These are phyloP conservation scores for Podabrus alpinus DNA, from an alignment of 2,888 invertebrate species.

Conservation along the genomic window DNA sequence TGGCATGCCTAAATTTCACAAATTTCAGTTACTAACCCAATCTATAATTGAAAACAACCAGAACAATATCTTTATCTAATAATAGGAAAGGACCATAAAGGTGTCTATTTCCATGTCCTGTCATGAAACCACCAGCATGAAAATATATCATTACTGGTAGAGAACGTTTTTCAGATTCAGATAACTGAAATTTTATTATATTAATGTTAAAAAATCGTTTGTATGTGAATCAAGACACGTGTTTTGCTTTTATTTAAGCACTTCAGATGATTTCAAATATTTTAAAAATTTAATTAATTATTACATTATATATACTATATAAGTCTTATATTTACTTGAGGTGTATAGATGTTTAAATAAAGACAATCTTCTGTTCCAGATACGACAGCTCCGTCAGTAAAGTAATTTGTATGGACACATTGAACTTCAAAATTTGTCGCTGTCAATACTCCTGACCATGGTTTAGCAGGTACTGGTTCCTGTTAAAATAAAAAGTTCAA, in stretches of 20 bases:
- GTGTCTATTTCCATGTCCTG: constrained; percentile 67
- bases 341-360: constrained; percentile 75
- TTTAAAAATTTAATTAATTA: no score
- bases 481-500: no score
- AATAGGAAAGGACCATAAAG: constrained; percentile 73
- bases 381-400: constrained; percentile 42
- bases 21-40: constrained; percentile 55
- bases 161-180: constrained; percentile 33
- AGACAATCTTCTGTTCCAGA: constrained; percentile 83
- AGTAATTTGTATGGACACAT: constrained; percentile 68
- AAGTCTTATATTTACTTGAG: no score
- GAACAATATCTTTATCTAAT: constrained; percentile 69
- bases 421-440: no score
- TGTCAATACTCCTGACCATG: no score
- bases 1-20: no score
- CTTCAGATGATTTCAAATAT: no score
- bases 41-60: constrained; percentile 73
- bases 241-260: no score
- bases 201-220: no score
- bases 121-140: constrained; percentile 75
- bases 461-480: no score
- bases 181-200: constrained; percentile 30
- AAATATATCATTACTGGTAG: constrained; percentile 77
- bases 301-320: no score
- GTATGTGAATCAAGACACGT: no score